These are phyloP conservation scores for Agrilus biguttatus DNA, from an alignment of 2,888 invertebrate genomes.

Conservation along the genomic window DNA sequence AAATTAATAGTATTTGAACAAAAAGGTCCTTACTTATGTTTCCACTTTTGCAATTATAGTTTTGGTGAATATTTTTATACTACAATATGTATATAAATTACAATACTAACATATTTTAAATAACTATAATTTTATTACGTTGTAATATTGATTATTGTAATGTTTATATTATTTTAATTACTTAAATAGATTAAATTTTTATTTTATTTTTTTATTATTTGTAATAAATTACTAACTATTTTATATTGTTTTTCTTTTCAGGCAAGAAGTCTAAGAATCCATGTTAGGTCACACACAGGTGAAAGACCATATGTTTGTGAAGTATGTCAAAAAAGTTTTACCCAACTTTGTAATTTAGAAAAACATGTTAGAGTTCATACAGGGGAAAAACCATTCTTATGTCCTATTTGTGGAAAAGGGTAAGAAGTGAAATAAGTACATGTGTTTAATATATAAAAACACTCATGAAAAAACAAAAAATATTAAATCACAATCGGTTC, in stretches of 20 bases:
- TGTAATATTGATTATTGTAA: not conserved
- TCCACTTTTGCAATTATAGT: not conserved
- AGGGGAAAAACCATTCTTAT: constrained; percentile 30
- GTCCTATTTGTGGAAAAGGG: constrained; percentile 31
- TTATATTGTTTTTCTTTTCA: constrained; percentile 13
- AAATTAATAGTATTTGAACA: no score
- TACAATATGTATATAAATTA: no score
- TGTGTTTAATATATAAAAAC: not conserved
- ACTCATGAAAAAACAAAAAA: no score
- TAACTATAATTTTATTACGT: not conserved
- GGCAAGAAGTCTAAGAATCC: constrained; percentile 30
- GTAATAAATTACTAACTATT: not conserved
- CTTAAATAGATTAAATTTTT: no score
- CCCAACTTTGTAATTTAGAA: constrained; percentile 30
- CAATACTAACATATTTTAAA: no score
- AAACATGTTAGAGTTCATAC: constrained; percentile 32
- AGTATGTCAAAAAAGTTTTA: constrained; percentile 29
- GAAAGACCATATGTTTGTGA: constrained; percentile 30
- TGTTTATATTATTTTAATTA: not conserved
- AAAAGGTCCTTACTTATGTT: no score
- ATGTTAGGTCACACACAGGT: constrained; percentile 31
- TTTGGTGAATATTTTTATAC: not conserved
- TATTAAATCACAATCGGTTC: no score
- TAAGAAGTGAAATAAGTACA: constrained; percentile 9
- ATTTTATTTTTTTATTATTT: not conserved